Percentiles rank a stretch among this genome's conserved stretches.
These are phyloP conservation scores for Eulemur macaco DNA, from an alignment of 2,113 vertebrate genomes.

Conservation along the genomic window DNA sequence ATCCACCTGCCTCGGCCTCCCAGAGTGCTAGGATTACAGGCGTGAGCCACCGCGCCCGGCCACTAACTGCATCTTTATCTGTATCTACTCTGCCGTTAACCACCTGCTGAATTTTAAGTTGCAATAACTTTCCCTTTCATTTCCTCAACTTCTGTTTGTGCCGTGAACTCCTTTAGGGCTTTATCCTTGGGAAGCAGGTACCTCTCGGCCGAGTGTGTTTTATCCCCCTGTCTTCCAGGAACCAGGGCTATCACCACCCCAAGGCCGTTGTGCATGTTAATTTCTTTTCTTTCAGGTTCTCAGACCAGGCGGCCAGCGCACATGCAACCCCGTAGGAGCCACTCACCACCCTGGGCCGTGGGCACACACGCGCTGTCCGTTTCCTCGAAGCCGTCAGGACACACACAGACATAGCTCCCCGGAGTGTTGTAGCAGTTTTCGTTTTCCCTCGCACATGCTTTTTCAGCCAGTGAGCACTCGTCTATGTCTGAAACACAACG, in stretches of 20 bases:
- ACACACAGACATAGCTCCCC: slow-evolving; percentile 90
- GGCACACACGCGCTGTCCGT: slow-evolving; percentile 87
- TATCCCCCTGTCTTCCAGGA: too few relatives aligned
- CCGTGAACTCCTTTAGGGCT: not conserved
- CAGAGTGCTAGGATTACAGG: too few relatives aligned
- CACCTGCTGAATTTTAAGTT: not conserved
- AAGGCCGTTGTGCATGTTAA: fast-evolving
- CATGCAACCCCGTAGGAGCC: not conserved
- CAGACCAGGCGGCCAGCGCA: not conserved
- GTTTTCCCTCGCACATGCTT: slow-evolving; percentile 82
- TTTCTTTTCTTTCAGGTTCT: not conserved
- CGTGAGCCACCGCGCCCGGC: too few relatives aligned
- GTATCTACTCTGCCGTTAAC: not conserved
- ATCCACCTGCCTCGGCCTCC: too few relatives aligned
- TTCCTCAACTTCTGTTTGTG: fast-evolving
- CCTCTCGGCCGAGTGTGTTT: not conserved
- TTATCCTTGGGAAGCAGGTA: not conserved
- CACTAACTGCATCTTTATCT: not conserved
- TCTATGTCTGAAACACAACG: slow-evolving; percentile 85
- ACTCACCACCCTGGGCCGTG: slow-evolving; percentile 80
- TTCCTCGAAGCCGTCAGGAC: slow-evolving; percentile 87
- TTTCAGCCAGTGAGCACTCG: slow-evolving; percentile 88
- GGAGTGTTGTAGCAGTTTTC: slow-evolving; percentile 91
- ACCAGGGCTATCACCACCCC: not conserved
- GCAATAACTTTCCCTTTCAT: too few relatives aligned